Base-by-base conservation (phyloP, 2,113 vertebrate genomes). In the Forbesichthys agassizii region DNA sequence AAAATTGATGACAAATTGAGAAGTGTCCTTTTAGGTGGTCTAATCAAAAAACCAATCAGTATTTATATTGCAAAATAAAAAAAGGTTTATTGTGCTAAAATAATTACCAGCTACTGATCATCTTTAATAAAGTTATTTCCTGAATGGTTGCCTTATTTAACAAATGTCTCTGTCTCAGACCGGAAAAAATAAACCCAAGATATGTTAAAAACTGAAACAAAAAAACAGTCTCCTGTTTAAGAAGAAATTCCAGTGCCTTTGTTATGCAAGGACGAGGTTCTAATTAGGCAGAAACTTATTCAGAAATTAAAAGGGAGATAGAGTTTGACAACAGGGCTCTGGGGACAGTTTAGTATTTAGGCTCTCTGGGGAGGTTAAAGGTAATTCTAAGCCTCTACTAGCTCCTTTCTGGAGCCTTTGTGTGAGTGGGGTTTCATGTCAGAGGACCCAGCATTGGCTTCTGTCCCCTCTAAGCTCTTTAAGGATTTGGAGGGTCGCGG, bases 141-240 rank as follows among this genome's bases (percentile, higher is more conserved):
- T 77, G 72, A 84, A 66, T 61, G 57, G 84, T 33, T 66, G 62
- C 13, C 11, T 57, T 76, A 74, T 84, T 71, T 80, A 56, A 70
- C 86, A 89, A 84, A 72, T 87, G 89, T 13, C 84, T 88, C 11
- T 0, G 78, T 76, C 84, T 94, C 94, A 91, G 93, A 87, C 60
- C 86, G 91, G 91, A 62, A 5, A 64, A 56, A n/a, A 48, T 16
- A 60, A 55, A 60, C 53, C 80, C 59, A 58, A 73, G 75, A 84
- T 78, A 49, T 33, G 42, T 72, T 89, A 3, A 66, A 60, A 1
- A 1, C 12, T 48, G 58, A 52, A 48, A 12, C 1, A 47, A 27
- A 56, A 58, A 42, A 13, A 66, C 33, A 66, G 52, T 42, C 36
- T 42, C 36, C 36, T 42, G 5, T 5, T 42, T 8, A 42, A 1